phyloP scores from a whole-genome alignment of 2,888 invertebrate genomes.

The Folsomia candida region DNA sequence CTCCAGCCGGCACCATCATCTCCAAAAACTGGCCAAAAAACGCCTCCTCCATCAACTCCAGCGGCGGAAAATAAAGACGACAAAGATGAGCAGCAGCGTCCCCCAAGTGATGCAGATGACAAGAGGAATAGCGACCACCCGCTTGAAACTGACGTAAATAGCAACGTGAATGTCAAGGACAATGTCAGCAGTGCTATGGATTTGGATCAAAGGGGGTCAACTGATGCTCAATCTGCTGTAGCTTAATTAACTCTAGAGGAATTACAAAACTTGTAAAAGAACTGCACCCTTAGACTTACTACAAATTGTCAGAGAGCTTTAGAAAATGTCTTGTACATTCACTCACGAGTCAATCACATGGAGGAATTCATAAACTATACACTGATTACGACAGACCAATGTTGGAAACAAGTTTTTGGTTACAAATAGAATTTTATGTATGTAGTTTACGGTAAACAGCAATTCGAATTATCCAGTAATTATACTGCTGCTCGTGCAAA shows the following conservation, averaged over 20 bases:
- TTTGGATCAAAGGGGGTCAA: not conserved
- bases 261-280: not conserved
- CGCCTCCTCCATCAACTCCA: conserved; percentile 4
- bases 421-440: too few relatives aligned
- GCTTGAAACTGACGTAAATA: not conserved
- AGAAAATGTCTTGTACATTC: conserved; percentile 8
- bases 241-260: not conserved
- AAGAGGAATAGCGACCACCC: not conserved
- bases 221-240: conserved; percentile 12
- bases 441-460: too few relatives aligned
- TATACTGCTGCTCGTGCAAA: too few relatives aligned
- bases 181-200: not conserved
- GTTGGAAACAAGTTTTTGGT: too few relatives aligned
- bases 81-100: not conserved
- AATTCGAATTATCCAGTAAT: too few relatives aligned
- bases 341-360: not conserved
- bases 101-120: not conserved
- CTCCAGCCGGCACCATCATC: too few relatives aligned
- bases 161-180: not conserved
- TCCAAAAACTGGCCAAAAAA: not conserved
- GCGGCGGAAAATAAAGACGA: too few relatives aligned
- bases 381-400: conserved; percentile 7
- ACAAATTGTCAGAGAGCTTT: conserved; percentile 13
- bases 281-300: conserved; percentile 9
- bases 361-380: not conserved